Evolutionary conservation across 2,888 invertebrate genomes (phyloP).

Genomic region (Acrobasis repandana): DNA sequence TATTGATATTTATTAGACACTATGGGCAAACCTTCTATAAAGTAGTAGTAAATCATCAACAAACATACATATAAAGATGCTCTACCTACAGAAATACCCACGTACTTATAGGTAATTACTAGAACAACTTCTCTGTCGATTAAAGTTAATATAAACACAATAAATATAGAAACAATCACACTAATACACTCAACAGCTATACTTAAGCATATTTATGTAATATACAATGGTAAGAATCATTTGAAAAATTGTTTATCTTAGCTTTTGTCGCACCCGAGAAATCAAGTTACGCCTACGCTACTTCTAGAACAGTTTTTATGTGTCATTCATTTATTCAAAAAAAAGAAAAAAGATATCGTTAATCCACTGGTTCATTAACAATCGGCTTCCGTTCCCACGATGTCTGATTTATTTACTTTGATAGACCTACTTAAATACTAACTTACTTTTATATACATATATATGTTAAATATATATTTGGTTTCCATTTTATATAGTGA

Average conservation of each 20-base stretch:
- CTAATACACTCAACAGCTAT: background rate
- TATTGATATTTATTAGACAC: too few species aligned
- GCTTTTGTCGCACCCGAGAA: background rate
- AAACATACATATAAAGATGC: too few species aligned
- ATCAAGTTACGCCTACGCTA: background rate
- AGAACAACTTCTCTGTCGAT: constrained; percentile 4
- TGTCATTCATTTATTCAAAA: background rate
- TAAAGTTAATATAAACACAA: constrained; percentile 6
- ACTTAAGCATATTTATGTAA: background rate
- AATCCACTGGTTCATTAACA: background rate
- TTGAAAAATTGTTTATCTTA: background rate
- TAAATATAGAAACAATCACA: constrained; percentile 3
- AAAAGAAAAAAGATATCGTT: background rate
- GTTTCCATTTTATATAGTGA: too few species aligned
- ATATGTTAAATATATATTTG: too few species aligned
- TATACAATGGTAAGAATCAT: too few species aligned
- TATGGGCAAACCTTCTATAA: too few species aligned
- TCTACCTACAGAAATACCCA: background rate
- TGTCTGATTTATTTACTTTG: background rate
- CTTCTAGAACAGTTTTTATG: background rate
- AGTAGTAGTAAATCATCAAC: too few species aligned
- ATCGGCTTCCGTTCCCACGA: background rate
- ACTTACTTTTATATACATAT: too few species aligned
- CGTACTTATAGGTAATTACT: too few species aligned
- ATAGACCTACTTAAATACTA: too few species aligned